Base-by-base conservation (phyloP, 1,140 invertebrate species). In the Penaeus vannamei region DNA sequence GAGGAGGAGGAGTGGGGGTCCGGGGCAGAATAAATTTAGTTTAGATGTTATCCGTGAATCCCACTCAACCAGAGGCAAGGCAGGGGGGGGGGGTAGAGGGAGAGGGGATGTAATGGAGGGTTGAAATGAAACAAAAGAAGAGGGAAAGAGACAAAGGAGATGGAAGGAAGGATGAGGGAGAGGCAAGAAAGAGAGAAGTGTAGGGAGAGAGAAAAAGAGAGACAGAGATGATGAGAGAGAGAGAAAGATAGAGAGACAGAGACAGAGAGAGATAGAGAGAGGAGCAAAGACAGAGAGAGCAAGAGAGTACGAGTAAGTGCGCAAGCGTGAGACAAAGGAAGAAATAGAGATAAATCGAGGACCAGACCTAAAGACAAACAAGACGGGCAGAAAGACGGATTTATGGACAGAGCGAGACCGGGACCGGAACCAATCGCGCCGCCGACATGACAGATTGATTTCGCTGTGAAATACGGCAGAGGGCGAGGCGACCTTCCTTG, bases 121-220 rank as follows among this genome's bases (percentile, higher is more conserved):
- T 1, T 53, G 53, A 53, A 53, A 12, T 17, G 2, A 17, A 17
- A 7, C 17, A 1, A 53, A 53, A 42, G 19, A 46, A 17, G 77
- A 80, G 36, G 60, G 82, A 53, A 26, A 82, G 36, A 59, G 46
- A 59, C 36, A 26, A 29, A 82, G 23, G 29, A 46, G 53, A 46
- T 46, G 46, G 19, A 32, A 19, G 22, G 12, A 29, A 62, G 81
- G 62, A 60, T 19, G n/a, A 82, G 3, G 59, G 80, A 82, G 59
- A 26, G 29, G 20, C n/a, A 4, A 46, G 80, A 82, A 53, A 82
- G 53, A 62, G 81, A 83, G 81, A 83, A 59, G 36, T n/a, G 62
- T 59, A 83, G 81, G 61, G 81, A 83, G 81, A 83, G 53, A 83
- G 81, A 64, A 59, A 83, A 23, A 83, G 81, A 83, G 59, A 62